Evolutionary conservation across 2,113 vertebrate genomes (phyloP).

Genomic region (Gavialis gangeticus): DNA sequence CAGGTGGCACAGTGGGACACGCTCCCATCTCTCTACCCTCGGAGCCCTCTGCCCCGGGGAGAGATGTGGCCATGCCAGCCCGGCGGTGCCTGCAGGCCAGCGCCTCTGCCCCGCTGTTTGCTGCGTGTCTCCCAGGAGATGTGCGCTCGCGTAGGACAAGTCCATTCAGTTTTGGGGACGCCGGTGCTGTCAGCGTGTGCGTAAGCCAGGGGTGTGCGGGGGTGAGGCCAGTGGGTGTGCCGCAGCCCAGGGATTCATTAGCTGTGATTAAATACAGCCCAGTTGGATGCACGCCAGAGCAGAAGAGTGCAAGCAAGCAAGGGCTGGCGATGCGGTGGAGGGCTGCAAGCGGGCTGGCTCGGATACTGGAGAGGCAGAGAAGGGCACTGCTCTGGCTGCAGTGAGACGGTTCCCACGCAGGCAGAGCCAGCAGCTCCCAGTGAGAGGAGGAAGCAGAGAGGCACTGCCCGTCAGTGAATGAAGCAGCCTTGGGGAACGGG

Average conservation of each 20-base stretch:
- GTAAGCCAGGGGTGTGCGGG: not conserved
- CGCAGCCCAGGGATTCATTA: not conserved
- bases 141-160: not conserved
- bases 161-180: not conserved
- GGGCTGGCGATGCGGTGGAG: not conserved
- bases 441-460: not conserved
- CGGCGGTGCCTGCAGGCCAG: too few relatives aligned
- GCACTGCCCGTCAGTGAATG: not conserved
- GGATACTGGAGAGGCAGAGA: not conserved
- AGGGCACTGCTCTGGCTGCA: not conserved
- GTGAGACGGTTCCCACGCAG: not conserved
- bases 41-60: not conserved
- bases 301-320: not conserved
- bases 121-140: not conserved
- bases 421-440: not conserved
- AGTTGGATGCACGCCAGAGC: not conserved
- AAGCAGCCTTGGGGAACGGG: too few relatives aligned
- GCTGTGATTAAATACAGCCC: rapidly evolving
- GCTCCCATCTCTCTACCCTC: too few relatives aligned
- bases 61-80: too few relatives aligned
- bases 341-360: not conserved
- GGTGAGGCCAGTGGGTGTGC: not conserved
- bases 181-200: not conserved
- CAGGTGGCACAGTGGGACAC: not conserved
- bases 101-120: too few relatives aligned